Evolutionary conservation across 2,888 invertebrate genomes (phyloP).

Genomic region (Ochlodes sylvanus): DNA sequence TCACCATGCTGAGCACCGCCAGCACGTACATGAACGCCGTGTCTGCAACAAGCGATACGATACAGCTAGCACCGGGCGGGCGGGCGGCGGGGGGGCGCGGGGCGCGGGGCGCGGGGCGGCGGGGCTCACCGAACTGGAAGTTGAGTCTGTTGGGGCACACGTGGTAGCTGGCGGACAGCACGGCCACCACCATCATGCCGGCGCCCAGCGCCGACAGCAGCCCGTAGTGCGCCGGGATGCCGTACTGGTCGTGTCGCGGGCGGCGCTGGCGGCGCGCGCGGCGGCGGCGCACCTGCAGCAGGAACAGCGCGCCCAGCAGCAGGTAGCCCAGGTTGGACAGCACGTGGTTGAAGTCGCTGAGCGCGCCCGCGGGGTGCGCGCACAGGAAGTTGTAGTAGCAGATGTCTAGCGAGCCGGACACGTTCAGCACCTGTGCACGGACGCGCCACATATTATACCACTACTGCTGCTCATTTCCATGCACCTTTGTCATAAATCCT

Average conservation of each 20-base stretch:
- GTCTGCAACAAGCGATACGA: constrained; percentile 81
- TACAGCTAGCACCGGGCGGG: no score
- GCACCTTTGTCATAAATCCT: no score
- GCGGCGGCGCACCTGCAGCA: constrained; percentile 86
- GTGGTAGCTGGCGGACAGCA: constrained; percentile 95
- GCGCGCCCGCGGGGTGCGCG: constrained; percentile 90
- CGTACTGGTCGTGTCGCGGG: constrained; percentile 82
- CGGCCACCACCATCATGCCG: constrained; percentile 94
- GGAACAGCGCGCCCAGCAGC: constrained; percentile 91
- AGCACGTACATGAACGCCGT: constrained; percentile 97
- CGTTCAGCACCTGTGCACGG: constrained; percentile 86
- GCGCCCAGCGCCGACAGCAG: constrained; percentile 94
- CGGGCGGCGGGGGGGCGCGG: not conserved
- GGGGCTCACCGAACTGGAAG: constrained; percentile 92
- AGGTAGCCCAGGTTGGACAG: constrained; percentile 94
- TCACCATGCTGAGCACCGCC: constrained; percentile 93
- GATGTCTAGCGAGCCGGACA: constrained; percentile 94
- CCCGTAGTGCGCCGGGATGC: constrained; percentile 93
- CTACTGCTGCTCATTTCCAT: no score
- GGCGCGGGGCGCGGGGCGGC: no score
- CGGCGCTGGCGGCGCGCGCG: constrained; percentile 51
- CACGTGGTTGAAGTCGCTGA: constrained; percentile 95
- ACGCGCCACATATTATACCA: not conserved
- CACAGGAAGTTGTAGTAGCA: constrained; percentile 97
- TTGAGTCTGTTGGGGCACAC: constrained; percentile 95